Conservation (phyloP, 2,797 vertebrate species). For the Micropoecilia bifurca region DNA sequence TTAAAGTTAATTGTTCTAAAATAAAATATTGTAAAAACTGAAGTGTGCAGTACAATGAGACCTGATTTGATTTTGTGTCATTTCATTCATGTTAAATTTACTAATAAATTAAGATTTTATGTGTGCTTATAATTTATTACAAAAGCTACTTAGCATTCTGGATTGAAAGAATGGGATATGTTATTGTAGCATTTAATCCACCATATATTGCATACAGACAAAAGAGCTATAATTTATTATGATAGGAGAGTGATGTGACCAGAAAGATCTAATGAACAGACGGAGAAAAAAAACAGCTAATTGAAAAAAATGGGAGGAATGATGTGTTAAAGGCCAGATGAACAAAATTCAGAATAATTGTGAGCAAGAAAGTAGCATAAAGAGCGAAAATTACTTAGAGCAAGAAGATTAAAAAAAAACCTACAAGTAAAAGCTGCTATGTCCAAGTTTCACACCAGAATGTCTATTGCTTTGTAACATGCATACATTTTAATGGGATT, state of each 20-base stretch:
- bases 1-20: not conserved
- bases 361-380: not conserved
- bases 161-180: conserved; percentile 1
- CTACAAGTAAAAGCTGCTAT: not conserved
- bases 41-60: conserved; percentile 1
- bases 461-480: not conserved
- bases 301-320: conserved; percentile 1
- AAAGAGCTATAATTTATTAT: not conserved
- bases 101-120: not conserved
- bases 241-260: not conserved
- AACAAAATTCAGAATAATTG: not conserved
- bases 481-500: not conserved
- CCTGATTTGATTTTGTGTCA: not conserved
- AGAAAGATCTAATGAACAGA: conserved; percentile 11
- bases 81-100: not conserved
- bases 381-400: not conserved
- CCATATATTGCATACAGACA: not conserved
- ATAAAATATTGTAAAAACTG: not conserved
- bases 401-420: not conserved
- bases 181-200: conserved; percentile 3
- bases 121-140: not conserved
- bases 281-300: not conserved
- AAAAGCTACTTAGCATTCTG: not conserved
- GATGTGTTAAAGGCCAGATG: not conserved
- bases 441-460: conserved; percentile 1